Base-by-base conservation (phyloP, 1,140 invertebrate genomes). In the Zaprionus ornatus region DNA sequence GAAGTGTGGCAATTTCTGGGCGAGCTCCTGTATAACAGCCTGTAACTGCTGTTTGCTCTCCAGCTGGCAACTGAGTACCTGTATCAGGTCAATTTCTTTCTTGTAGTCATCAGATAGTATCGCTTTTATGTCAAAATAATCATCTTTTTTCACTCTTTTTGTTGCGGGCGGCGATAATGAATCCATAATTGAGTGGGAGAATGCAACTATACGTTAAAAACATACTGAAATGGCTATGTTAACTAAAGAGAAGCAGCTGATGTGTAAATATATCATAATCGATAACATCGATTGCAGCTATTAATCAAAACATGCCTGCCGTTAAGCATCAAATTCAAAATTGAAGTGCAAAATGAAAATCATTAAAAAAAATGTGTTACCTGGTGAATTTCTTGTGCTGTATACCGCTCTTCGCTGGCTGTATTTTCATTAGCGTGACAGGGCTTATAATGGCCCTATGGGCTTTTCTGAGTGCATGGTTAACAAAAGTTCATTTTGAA, bases 21-120 rank as follows among this genome's bases (percentile, higher is more conserved):
- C 95, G 29, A 96, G 81, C 52, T 93, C 90, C 29, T 93, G 70
- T 23, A 97, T 95, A 0, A 95, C 93, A 71, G 92, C 93, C 4
- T 95, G 95, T n/a, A 95, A 95, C 15, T 94, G 92, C 85, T 95
- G 95, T 17, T 94, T 94, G 48, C 95, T 93, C 60, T 93, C 93
- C 21, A 97, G 91, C 37, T 93, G 91, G 27, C 94, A 95, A 6
- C 95, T 93, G 80, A 94, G 96, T 1, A 95, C 95, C 65, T 95
- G 92, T 1, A 94, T 92, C 4, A 95, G 91, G 0, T 93, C 56
- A 66, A 95, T 91, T 5, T 94, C 92, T 52, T 93, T 81, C 4
- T 80, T 87, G 23, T 95, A 92, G 35, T 95, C 94, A 70, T 94
- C 90, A 5, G 93, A 76, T 6, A 96, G 80, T 29, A 96, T 92